Evolutionary conservation across 2,113 vertebrate genomes (phyloP).

Genomic region (Alethe diademata): DNA sequence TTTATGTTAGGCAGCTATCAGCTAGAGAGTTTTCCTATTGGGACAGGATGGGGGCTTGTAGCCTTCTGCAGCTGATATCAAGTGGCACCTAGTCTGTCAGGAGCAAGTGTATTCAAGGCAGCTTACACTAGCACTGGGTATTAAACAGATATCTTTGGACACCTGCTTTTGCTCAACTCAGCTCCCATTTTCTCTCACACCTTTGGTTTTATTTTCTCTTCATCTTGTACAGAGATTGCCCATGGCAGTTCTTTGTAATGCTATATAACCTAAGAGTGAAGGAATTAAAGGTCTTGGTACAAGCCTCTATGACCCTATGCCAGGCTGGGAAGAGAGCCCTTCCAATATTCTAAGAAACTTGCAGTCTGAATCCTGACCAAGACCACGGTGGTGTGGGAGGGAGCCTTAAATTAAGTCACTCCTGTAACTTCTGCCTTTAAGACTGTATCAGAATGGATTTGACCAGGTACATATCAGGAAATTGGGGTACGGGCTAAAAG

Average conservation of each 20-base stretch:
- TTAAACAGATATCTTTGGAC: neutral
- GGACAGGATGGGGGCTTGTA: neutral
- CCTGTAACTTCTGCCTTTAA: neutral
- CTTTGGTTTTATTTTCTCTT: constrained; percentile 31
- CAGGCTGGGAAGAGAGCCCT: neutral
- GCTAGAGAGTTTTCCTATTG: neutral
- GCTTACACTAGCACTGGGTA: neutral
- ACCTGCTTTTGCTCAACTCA: neutral
- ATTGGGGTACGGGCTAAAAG: neutral
- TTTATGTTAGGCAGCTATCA: neutral
- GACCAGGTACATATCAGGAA: neutral
- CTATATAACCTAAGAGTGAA: neutral
- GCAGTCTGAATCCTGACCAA: neutral
- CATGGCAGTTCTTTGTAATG: neutral
- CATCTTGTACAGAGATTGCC: neutral
- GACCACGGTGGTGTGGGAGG: neutral
- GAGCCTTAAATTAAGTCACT: neutral
- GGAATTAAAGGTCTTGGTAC: neutral
- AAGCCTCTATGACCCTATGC: neutral
- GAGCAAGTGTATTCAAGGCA: neutral
- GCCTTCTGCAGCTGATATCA: neutral
- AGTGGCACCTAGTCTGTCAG: neutral
- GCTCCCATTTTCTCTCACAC: neutral
- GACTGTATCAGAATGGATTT: neutral
- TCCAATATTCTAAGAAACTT: neutral